phyloP scores from a whole-genome alignment of 2,797 vertebrate genomes.

The Lagocephalus sceleratus region DNA sequence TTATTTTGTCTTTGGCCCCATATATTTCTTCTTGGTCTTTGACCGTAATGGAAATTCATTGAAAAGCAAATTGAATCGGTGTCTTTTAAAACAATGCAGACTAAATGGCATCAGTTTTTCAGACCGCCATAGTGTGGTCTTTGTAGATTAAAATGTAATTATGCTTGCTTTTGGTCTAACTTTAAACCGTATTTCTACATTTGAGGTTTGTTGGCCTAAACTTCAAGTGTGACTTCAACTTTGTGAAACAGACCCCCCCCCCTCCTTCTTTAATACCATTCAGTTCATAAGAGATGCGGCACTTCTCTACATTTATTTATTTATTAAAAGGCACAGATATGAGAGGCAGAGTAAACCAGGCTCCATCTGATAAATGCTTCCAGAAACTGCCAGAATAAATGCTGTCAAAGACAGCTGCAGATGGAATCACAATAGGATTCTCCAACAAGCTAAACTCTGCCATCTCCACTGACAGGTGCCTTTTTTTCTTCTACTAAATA shows the following conservation, averaged over 20 bases:
- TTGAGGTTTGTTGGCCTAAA: too few species aligned
- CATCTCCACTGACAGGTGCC: constrained; percentile 46
- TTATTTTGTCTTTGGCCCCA: not conserved
- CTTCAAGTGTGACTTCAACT: constrained; percentile 1
- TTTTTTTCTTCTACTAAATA: constrained; percentile 33
- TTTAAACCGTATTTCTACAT: too few species aligned
- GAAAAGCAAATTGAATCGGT: not conserved
- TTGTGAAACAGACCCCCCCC: constrained; percentile 1
- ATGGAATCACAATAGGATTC: constrained; percentile 54
- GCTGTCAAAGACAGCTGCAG: constrained; percentile 53
- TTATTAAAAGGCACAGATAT: constrained; percentile 43
- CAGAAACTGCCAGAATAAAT: constrained; percentile 46
- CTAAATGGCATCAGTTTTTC: not conserved
- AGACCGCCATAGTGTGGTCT: not conserved
- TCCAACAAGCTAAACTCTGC: constrained; percentile 51
- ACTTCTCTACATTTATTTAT: too few species aligned
- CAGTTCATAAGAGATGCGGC: constrained; percentile 5
- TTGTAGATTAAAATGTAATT: too few species aligned
- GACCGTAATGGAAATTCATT: not conserved
- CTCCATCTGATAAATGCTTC: constrained; percentile 47
- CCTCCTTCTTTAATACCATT: constrained; percentile 17
- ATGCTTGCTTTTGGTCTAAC: too few species aligned
- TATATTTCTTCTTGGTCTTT: not conserved
- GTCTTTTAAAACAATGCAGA: not conserved
- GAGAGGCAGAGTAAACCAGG: constrained; percentile 33